Percentiles rank a stretch among this genome's conserved stretches.
Evolutionary conservation across 2,888 invertebrate genomes (phyloP).

Genomic region (Epiblema foenella): DNA sequence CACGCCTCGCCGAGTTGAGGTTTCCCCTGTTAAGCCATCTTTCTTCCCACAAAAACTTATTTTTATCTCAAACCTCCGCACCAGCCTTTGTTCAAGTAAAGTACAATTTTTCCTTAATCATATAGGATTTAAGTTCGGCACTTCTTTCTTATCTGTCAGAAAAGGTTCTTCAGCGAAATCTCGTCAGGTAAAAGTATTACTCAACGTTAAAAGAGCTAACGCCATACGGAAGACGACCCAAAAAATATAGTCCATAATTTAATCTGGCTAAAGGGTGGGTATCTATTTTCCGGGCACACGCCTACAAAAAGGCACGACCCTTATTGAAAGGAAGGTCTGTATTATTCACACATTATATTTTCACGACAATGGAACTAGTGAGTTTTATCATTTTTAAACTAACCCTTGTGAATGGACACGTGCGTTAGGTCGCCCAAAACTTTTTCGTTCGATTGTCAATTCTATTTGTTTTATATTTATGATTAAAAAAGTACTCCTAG

Average conservation of each 20-base stretch:
- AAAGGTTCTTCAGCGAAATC: slow-evolving; percentile 59
- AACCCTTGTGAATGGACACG: slow-evolving; percentile 38
- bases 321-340: slow-evolving; percentile 72
- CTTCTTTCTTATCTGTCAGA: slow-evolving; percentile 60
- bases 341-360: slow-evolving; percentile 72
- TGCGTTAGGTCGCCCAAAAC: not conserved
- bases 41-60: slow-evolving; percentile 37
- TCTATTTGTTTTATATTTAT: not conserved
- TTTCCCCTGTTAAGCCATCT: slow-evolving; percentile 24
- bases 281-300: slow-evolving; percentile 70
- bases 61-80: slow-evolving; percentile 40
- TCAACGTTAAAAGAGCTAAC: slow-evolving; percentile 50
- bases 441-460: slow-evolving; percentile 1
- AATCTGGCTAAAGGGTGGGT: slow-evolving; percentile 74
- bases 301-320: slow-evolving; percentile 66
- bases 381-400: slow-evolving; percentile 54
- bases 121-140: slow-evolving; percentile 57
- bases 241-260: slow-evolving; percentile 76
- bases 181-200: slow-evolving; percentile 64
- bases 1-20: not conserved
- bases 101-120: slow-evolving; percentile 64
- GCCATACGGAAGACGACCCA: slow-evolving; percentile 62
- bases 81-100: slow-evolving; percentile 44
- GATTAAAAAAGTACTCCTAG: too few species aligned
- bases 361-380: slow-evolving; percentile 66